These are phyloP conservation scores for Myrmophylax atrothorax DNA, from an alignment of 2,113 vertebrate genomes.

Conservation along the genomic window DNA sequence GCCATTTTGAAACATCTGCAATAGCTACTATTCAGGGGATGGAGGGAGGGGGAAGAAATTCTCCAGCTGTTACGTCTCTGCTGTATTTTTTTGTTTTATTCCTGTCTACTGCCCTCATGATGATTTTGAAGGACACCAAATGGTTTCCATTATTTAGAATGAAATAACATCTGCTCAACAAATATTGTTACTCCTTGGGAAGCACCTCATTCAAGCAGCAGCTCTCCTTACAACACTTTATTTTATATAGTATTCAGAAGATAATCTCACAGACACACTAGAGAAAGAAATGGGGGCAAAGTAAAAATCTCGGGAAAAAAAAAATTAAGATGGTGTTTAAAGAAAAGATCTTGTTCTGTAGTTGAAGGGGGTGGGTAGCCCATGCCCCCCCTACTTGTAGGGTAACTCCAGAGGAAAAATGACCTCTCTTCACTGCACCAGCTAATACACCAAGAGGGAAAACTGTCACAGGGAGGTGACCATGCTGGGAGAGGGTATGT, in stretches of 20 bases:
- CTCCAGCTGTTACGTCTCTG: constrained; percentile 63
- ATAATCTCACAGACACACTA: background rate
- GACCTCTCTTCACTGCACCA: background rate
- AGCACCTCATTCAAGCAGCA: constrained; percentile 65
- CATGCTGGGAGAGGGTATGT: background rate
- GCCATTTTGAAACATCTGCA: constrained; percentile 72
- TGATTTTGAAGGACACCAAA: constrained; percentile 71
- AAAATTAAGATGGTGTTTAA: background rate
- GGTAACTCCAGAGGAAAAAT: background rate
- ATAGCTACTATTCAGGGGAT: constrained; percentile 36
- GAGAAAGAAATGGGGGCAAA: background rate
- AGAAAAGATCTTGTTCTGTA: background rate
- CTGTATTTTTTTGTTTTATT: constrained; percentile 57
- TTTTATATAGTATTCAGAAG: constrained; percentile 16
- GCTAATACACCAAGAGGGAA: background rate
- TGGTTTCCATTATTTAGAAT: constrained; percentile 68
- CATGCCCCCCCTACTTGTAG: background rate
- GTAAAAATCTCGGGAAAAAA: background rate
- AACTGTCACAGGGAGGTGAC: background rate
- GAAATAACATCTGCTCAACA: constrained; percentile 70
- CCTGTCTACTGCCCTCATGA: constrained; percentile 28
- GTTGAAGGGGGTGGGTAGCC: background rate
- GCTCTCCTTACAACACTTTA: constrained; percentile 48
- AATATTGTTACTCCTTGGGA: constrained; percentile 63
- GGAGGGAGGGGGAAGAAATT: constrained; percentile 28